Conservation (phyloP, 2,797 vertebrate species). For the Epinephelus malabaricus region DNA sequence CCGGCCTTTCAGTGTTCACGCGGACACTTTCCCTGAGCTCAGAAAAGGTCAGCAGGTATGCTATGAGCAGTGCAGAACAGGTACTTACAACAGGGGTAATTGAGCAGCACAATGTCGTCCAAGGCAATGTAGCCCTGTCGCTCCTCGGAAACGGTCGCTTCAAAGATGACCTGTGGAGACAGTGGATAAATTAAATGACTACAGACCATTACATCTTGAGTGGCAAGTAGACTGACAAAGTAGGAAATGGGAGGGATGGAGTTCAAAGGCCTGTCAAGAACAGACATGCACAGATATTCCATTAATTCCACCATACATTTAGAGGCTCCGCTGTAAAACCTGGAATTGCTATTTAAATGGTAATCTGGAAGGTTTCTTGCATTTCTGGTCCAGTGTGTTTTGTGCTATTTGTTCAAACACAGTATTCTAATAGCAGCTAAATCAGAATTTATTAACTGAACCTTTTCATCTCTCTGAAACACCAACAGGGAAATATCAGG, state of each 20-base stretch:
- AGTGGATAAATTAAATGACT: constrained; percentile 53
- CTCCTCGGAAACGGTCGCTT: constrained; percentile 91
- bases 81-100: constrained; percentile 85
- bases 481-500: constrained; percentile 7
- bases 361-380: not conserved
- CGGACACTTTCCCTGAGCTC: not conserved
- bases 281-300: not conserved
- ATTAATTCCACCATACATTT: not conserved
- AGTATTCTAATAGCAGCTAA: constrained; percentile 8
- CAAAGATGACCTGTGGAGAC: constrained; percentile 92
- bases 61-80: constrained; percentile 18
- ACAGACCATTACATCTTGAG: constrained; percentile 32
- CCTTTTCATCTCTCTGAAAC: constrained; percentile 3
- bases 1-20: not conserved
- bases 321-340: not conserved
- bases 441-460: constrained; percentile 14
- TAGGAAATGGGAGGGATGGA: constrained; percentile 15
- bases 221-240: constrained; percentile 21
- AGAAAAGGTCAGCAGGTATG: constrained; percentile 64
- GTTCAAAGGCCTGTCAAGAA: constrained; percentile 12
- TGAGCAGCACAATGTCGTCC: constrained; percentile 95
- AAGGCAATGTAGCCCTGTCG: constrained; percentile 93
- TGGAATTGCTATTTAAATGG: not conserved
- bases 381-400: not conserved
- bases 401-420: not conserved